phyloP scores from a whole-genome alignment of 2,797 vertebrate genomes.

The Urosaurus nigricauda region DNA sequence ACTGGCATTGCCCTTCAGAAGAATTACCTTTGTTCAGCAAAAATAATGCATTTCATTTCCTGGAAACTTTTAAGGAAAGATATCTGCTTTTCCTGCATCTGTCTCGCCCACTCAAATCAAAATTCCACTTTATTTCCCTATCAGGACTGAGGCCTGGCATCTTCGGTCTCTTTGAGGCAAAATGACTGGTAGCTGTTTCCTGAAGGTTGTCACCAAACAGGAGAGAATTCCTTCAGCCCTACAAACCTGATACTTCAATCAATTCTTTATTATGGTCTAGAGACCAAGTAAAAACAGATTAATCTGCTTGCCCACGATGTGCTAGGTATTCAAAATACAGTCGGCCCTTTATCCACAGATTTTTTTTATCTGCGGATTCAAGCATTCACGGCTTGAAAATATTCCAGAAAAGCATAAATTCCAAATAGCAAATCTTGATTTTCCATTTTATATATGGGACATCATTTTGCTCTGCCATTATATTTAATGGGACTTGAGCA shows the following conservation, averaged over 20 bases:
- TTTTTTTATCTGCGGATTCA: too few species aligned
- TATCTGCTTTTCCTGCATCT: background rate
- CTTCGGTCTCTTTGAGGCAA: background rate
- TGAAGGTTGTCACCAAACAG: background rate
- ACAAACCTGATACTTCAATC: background rate
- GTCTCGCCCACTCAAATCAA: background rate
- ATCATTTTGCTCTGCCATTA: too few species aligned
- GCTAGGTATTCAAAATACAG: background rate
- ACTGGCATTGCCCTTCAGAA: background rate
- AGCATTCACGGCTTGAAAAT: too few species aligned
- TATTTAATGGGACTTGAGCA: too few species aligned
- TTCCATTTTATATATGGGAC: too few species aligned
- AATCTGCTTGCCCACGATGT: background rate
- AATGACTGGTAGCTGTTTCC: conserved; percentile 32
- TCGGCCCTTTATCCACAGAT: too few species aligned
- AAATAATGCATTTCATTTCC: background rate
- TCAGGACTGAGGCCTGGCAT: background rate
- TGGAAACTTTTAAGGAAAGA: background rate
- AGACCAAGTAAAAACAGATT: too few species aligned
- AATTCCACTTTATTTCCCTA: background rate
- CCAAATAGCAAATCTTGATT: too few species aligned
- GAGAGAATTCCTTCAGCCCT: background rate
- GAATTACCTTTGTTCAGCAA: background rate
- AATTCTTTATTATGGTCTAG: too few species aligned
- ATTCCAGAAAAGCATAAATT: too few species aligned